These are phyloP conservation scores for Drosophila gunungcola DNA, from an alignment of 1,140 invertebrate species.

Conservation along the genomic window DNA sequence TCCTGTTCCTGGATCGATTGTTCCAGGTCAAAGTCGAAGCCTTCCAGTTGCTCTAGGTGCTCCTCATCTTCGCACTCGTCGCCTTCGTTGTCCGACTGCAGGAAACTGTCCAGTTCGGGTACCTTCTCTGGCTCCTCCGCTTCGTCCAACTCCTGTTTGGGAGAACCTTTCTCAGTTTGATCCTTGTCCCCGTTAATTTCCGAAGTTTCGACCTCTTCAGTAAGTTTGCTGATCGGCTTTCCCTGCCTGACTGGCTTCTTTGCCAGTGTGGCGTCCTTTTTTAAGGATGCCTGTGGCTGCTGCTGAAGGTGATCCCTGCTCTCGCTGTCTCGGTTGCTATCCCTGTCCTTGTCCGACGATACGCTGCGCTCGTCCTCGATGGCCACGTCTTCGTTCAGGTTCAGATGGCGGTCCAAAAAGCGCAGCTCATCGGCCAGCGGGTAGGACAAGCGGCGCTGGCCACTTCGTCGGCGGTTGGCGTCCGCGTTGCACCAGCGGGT, in stretches of 20 bases:
- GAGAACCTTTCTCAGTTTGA: neutral
- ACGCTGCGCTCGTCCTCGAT: conserved; percentile 14
- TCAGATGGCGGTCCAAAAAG: conserved; percentile 53
- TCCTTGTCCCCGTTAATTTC: neutral
- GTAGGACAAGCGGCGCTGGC: conserved; percentile 21
- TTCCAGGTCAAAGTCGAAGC: conserved; percentile 4
- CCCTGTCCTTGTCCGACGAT: conserved; percentile 15
- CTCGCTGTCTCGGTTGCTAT: conserved; percentile 41
- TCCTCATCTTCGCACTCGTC: conserved; percentile 26
- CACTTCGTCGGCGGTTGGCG: conserved; percentile 20
- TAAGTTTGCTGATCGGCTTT: neutral
- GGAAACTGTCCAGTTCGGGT: neutral
- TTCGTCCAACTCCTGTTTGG: neutral
- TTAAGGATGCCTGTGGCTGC: conserved; percentile 7
- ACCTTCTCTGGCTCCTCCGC: neutral
- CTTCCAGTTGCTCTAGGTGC: conserved; percentile 7
- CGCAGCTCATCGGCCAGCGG: conserved; percentile 36
- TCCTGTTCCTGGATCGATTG: neutral
- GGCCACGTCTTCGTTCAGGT: neutral
- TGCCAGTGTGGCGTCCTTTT: conserved; percentile 7
- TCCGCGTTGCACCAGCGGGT: conserved; percentile 37
- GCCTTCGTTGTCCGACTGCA: conserved; percentile 14
- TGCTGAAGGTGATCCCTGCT: conserved; percentile 21
- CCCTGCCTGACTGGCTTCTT: conserved; percentile 24
- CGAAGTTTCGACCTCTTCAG: neutral